Base-by-base conservation (phyloP, 2,113 vertebrate genomes). In the Phrynocephalus versicolor region DNA sequence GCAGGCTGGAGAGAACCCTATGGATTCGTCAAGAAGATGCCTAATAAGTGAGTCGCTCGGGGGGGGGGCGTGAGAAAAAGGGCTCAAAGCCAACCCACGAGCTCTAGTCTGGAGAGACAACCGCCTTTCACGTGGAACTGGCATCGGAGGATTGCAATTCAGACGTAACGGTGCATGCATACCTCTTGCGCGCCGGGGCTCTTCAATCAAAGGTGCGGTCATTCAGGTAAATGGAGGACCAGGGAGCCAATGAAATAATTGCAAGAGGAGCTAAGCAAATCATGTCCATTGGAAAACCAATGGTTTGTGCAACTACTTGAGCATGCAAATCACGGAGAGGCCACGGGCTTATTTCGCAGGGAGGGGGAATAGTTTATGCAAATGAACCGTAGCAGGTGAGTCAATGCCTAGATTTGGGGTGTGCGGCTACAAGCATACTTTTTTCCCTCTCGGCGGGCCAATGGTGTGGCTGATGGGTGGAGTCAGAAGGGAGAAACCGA, bases 371-470 rank as follows among this genome's bases (percentile, higher is more conserved):
- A 19, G 60, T 93, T 65, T 69, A 95, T 74, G 78, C 77, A 65
- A 41, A 81, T 81, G 0, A 64, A 1, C 21, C 76, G 7, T 3
- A 9, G 37, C 64, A 23, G 74, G 64, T 58, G 75, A 41, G 12
- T 67, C 67, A 35, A 39, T 25, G 39, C 51, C 27, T 33, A 10
- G 10, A 60, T 0, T 39, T 25, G 8, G 76, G 81, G 92, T n/a
- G 91, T 45, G 93, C 77, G 89, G 33, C 6, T 81, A 93, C 89
- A 89, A 25, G 92, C 89, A 94, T 92, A 9, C 79, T 70, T 41
- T 27, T 84, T 69, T 77, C 77, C 85, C n/a, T n/a, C n/a, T 33
- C 4, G 6, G 81, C 83, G 80, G 89, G 45, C 93, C 93, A 94
- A 94, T 94, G 87, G 90, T 91, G 85, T 82, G 82, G 88, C 7